These are phyloP conservation scores for Brachypodius melanocephalos DNA, from an alignment of 2,113 vertebrate species.

Conservation along the genomic window DNA sequence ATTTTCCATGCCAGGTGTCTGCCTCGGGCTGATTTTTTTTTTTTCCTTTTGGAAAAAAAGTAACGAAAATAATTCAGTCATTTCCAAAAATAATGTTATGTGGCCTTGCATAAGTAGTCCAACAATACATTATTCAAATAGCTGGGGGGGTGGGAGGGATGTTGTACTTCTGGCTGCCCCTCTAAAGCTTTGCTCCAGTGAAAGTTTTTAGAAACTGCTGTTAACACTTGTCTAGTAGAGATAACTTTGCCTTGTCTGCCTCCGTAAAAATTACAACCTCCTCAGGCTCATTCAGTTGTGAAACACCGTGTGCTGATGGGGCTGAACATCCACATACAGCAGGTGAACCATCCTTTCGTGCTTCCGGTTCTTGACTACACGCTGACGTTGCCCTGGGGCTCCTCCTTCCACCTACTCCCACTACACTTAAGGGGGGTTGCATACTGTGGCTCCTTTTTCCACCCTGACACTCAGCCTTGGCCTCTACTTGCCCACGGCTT, in stretches of 20 bases:
- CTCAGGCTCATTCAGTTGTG: accelerated
- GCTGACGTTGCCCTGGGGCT: neutral
- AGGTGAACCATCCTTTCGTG: neutral
- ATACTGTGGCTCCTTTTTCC: neutral
- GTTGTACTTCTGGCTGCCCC: neutral
- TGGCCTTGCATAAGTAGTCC: neutral
- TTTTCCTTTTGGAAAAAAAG: neutral
- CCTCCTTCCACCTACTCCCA: neutral
- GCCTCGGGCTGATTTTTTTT: neutral
- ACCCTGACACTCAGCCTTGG: neutral
- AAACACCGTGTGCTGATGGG: neutral
- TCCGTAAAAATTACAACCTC: neutral
- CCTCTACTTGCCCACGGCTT: neutral
- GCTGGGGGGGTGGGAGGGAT: too few relatives aligned
- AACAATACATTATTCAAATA: neutral
- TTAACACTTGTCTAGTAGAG: neutral
- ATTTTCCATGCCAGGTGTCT: slow-evolving; percentile 27
- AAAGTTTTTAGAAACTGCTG: neutral
- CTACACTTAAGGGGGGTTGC: accelerated
- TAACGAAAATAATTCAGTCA: neutral
- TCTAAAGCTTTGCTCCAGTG: neutral
- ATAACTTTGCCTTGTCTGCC: neutral
- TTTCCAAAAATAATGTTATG: slow-evolving; percentile 7
- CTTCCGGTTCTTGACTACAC: neutral
- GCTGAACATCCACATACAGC: neutral